Evolutionary conservation across 2,113 vertebrate species (phyloP), one percentile per base, ranked within the genome.

Genomic region (Prochilodus magdalenae): DNA sequence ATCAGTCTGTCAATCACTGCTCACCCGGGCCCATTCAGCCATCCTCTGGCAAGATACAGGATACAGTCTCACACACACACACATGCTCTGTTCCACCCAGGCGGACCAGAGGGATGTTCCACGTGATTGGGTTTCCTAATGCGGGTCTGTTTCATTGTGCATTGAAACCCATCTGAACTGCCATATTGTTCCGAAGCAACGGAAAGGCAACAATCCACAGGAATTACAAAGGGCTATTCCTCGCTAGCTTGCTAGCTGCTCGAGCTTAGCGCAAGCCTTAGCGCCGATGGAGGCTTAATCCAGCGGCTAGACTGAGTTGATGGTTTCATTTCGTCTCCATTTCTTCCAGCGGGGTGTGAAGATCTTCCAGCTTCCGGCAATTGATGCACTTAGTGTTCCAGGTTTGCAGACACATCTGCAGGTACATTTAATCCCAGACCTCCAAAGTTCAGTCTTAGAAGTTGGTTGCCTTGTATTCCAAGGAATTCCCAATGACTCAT

Each of bases 71-170:
- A 55, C 22, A 49, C 72, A 75, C 73, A 75, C 40, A 75, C 73
- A 75, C 63, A 81, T 40, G 29, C 65, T 49, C 18, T 73, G n/a
- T 71, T 24, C 27, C 59, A 53, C 30, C 16, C n/a, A 63, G 67
- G 72, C 6, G 15, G 47, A 78, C 65, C 62, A 80, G 40, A 44
- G 51, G 73, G 80, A 62, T 78, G 86, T 87, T 87, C 80, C 83
- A 77, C 72, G 81, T 81, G 86, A 83, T 85, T 85, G 86, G 73
- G 72, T 85, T 87, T 80, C 86, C 83, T 87, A 86, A 86, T 81
- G 69, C 79, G 51, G 44, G 40, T 44, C 78, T 59, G 71, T 80
- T 82, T 67, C 75, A 82, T 84, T 87, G 85, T 87, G 63, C 79
- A 75, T 51, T 79, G 82, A 74, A 82, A 53, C 73, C 76, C 62